Evolutionary conservation across 2,113 vertebrate genomes (phyloP).

Genomic region (Chaetura pelagica): DNA sequence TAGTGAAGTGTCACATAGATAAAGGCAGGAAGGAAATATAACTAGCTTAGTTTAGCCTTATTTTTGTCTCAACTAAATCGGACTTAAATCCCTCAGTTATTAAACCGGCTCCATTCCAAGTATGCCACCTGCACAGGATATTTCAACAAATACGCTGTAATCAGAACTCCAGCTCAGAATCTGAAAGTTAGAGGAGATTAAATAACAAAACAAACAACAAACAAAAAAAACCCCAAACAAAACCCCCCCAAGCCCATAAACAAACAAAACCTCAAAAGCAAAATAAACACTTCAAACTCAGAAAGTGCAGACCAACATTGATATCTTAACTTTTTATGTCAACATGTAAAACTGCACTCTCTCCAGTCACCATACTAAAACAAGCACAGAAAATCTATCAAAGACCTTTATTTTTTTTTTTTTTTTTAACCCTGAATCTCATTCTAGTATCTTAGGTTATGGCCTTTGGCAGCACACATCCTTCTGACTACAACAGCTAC

Average conservation of each 20-base stretch:
- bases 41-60: conserved; percentile 13
- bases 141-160: background rate
- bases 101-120: conserved; percentile 38
- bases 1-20: conserved; percentile 13
- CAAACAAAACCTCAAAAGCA: background rate
- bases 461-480: background rate
- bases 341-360: background rate
- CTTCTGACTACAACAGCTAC: background rate
- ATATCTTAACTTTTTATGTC: background rate
- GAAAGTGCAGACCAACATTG: background rate
- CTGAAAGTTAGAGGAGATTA: background rate
- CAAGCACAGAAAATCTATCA: background rate
- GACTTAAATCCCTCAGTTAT: conserved; percentile 50
- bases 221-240: background rate
- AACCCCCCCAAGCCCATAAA: no score
- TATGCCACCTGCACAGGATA: conserved; percentile 39
- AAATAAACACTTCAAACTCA: background rate
- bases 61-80: conserved; percentile 47
- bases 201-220: background rate
- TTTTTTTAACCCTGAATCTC: background rate
- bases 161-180: background rate
- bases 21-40: conserved; percentile 44
- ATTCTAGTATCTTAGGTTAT: background rate
- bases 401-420: no score
- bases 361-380: background rate